Evolutionary conservation across 2,888 invertebrate species (phyloP).

Genomic region (Elmis aenea): DNA sequence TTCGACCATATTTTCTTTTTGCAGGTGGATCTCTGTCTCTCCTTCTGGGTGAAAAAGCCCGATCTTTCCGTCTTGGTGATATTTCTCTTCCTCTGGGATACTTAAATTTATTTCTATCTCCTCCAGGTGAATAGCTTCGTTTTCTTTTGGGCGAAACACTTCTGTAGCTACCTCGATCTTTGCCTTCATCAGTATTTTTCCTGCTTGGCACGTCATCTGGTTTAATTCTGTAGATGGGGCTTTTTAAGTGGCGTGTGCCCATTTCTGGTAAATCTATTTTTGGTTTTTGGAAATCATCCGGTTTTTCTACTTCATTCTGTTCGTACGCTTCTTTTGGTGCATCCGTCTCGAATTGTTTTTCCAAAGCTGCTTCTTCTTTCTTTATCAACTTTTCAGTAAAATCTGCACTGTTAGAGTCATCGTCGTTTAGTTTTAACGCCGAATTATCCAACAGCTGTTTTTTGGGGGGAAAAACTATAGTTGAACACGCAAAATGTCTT

Average conservation of each 20-base stretch:
- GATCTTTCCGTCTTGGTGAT: constrained; percentile 4
- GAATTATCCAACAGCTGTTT: constrained; percentile 31
- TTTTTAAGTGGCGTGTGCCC: too few species aligned
- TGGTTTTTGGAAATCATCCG: neutral
- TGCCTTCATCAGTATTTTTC: neutral
- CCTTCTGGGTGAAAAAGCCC: constrained; percentile 6
- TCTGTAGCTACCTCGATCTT: neutral
- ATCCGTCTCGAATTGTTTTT: constrained; percentile 1
- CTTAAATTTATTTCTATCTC: constrained; percentile 2
- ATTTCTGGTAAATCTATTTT: neutral
- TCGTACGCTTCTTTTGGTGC: constrained; percentile 2
- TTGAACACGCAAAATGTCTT: constrained; percentile 30
- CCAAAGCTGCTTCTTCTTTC: constrained; percentile 26
- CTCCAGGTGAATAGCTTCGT: constrained; percentile 5
- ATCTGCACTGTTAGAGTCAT: constrained; percentile 30
- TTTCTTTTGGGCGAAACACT: constrained; percentile 9
- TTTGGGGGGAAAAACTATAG: constrained; percentile 32
- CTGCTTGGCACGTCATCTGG: neutral
- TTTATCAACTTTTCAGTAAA: constrained; percentile 25
- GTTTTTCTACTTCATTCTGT: constrained; percentile 6
- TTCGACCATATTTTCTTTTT: neutral
- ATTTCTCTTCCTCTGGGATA: constrained; percentile 11
- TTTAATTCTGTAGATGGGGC: too few species aligned
- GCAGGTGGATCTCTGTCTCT: constrained; percentile 7
- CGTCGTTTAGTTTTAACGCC: constrained; percentile 32